Evolutionary conservation across 2,797 vertebrate genomes (phyloP).

Genomic region (Myiotriccus ornatus): DNA sequence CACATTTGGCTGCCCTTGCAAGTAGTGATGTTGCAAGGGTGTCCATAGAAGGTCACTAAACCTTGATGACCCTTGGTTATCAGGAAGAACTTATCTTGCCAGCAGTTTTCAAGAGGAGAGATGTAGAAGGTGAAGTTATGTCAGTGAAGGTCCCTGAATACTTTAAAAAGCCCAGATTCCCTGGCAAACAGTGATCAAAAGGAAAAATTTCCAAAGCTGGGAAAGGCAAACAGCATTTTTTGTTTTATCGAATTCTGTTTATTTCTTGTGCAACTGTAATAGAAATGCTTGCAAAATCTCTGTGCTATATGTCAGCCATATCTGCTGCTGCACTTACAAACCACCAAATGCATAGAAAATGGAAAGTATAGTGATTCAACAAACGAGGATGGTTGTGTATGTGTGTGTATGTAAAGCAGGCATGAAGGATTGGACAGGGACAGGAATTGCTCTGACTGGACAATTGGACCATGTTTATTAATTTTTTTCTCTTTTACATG

Average conservation of each 20-base stretch:
- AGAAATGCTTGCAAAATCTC: neutral
- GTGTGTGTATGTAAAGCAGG: neutral
- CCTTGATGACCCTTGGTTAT: neutral
- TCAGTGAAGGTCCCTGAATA: neutral
- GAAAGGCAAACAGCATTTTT: neutral
- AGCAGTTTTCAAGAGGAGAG: neutral
- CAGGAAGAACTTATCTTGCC: neutral
- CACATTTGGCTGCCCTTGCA: neutral
- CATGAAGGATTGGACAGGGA: neutral
- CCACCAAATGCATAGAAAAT: neutral
- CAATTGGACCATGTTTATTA: neutral
- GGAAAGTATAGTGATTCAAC: neutral
- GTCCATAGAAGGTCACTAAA: neutral
- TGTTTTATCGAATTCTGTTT: neutral
- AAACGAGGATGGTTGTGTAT: neutral
- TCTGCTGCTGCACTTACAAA: neutral
- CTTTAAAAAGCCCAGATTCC: neutral
- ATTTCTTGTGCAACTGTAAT: constrained; percentile 9
- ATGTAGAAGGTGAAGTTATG: neutral
- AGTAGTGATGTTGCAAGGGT: constrained; percentile 6
- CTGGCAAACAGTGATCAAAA: constrained; percentile 20
- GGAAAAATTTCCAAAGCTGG: neutral
- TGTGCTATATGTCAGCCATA: neutral
- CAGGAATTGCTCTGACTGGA: neutral
- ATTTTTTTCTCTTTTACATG: neutral